Evolutionary conservation across 2,888 invertebrate species (phyloP).

Genomic region (Idaea straminata): DNA sequence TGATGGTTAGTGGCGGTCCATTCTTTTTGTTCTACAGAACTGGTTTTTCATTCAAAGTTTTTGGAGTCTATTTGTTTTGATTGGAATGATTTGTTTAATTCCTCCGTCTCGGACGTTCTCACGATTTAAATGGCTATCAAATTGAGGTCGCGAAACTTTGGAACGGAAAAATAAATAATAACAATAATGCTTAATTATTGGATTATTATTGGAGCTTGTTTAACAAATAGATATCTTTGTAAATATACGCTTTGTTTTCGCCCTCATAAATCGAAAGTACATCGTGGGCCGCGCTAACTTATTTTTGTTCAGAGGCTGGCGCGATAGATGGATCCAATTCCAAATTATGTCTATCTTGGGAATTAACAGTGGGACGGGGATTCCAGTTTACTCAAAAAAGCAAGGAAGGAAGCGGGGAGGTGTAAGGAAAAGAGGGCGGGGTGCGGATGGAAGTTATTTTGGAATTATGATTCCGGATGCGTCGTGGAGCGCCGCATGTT

Average conservation of each 20-base stretch:
- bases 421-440: slow-evolving; percentile 42
- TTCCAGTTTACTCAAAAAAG: slow-evolving; percentile 78
- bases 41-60: slow-evolving; percentile 38
- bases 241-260: slow-evolving; percentile 55
- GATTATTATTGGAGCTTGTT: not conserved
- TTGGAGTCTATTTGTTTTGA: not conserved
- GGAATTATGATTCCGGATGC: slow-evolving; percentile 81
- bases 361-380: slow-evolving; percentile 78
- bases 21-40: slow-evolving; percentile 41
- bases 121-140: not conserved
- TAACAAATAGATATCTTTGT: not conserved
- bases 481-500: slow-evolving; percentile 70
- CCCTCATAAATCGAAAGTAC: slow-evolving; percentile 64
- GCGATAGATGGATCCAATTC: slow-evolving; percentile 81
- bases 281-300: slow-evolving; percentile 59
- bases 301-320: slow-evolving; percentile 73
- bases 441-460: slow-evolving; percentile 74
- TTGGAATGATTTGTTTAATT: not conserved
- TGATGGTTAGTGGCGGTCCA: slow-evolving; percentile 48
- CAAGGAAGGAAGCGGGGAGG: slow-evolving; percentile 48
- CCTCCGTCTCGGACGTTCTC: not conserved
- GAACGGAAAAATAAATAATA: not conserved
- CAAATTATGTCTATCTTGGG: slow-evolving; percentile 81
- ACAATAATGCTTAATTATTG: not conserved
- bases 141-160: not conserved